Evolutionary conservation across 1,140 invertebrate species (phyloP).

Genomic region (Papilio machaon): DNA sequence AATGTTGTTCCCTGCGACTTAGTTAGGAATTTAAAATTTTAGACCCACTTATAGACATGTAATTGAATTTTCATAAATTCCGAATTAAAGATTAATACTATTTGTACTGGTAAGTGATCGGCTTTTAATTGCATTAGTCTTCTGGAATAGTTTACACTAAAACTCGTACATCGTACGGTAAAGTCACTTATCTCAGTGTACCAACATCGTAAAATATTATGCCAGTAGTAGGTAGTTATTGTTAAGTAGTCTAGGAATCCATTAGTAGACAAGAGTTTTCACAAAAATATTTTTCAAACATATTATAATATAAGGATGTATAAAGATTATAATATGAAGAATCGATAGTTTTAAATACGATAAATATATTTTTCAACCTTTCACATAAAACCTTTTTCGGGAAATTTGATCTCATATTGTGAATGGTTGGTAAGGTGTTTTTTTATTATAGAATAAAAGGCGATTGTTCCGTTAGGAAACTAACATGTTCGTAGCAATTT

Average conservation of each 20-base stretch:
- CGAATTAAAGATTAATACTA: too few relatives aligned
- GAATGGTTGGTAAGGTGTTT: too few relatives aligned
- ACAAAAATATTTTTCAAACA: constrained; percentile 15
- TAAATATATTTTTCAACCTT: neutral
- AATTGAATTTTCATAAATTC: too few relatives aligned
- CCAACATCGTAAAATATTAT: neutral
- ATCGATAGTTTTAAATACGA: neutral
- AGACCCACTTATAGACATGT: too few relatives aligned
- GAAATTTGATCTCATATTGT: neutral
- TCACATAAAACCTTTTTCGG: neutral
- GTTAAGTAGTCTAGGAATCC: neutral
- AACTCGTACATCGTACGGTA: too few relatives aligned
- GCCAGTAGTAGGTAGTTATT: neutral
- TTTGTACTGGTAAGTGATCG: too few relatives aligned
- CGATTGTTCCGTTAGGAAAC: neutral
- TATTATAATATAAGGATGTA: neutral
- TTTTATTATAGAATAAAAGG: too few relatives aligned
- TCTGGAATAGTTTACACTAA: too few relatives aligned
- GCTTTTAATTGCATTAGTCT: too few relatives aligned
- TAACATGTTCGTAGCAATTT: neutral
- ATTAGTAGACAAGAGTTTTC: neutral
- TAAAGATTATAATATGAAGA: neutral
- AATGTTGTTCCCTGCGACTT: too few relatives aligned
- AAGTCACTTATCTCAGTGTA: neutral
- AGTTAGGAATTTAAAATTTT: too few relatives aligned